Evolutionary conservation across 2,797 vertebrate species (phyloP), one percentile per base, ranked within the genome.

Genomic region (Fringilla coelebs): DNA sequence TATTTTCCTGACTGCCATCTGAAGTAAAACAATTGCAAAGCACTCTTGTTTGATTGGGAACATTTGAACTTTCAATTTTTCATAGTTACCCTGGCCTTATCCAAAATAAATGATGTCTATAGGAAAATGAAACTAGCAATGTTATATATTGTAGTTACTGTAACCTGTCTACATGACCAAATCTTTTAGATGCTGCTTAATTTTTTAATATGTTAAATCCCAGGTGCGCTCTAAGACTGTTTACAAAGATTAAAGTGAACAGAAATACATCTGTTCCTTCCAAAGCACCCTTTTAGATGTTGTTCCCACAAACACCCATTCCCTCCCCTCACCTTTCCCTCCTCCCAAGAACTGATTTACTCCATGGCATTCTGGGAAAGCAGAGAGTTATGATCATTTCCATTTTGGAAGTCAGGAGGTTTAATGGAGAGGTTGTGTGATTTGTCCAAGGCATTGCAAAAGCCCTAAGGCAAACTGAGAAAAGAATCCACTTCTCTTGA

Each of bases 381-480:
- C 6, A 89, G 70, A 72, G 21, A 80, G 85, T 77, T 93, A 66
- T 25, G 65, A 88, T 94, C 24, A 75, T 92, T 92, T 93, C 58
- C 61, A 81, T 83, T 93, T 70, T 78, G 87, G 73, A 91, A 94
- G 65, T 80, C 77, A 58, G 72, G 46, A 96, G 62, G 75, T 94
- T 92, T 83, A 93, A 62, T 6, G 3, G 74, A 77, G 84, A 70
- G 72, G n/a, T 86, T 93, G 71, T 92, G 82, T 88, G 92, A 90
- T 95, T 96, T 96, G 95, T 94, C 89, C 85, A 61, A 93, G 71
- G 55, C 61, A 91, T 90, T 63, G 54, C 89, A 96, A 94, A 93
- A 70, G 49, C 82, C 89, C 88, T 63, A 77, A 96, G 94, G 94
- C 93, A 91, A 85, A 84, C 73, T 75, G 71, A 87, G 86, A 45